Evolutionary conservation across 2,888 invertebrate genomes (phyloP).

Genomic region (Disparrhopalites patrizii): DNA sequence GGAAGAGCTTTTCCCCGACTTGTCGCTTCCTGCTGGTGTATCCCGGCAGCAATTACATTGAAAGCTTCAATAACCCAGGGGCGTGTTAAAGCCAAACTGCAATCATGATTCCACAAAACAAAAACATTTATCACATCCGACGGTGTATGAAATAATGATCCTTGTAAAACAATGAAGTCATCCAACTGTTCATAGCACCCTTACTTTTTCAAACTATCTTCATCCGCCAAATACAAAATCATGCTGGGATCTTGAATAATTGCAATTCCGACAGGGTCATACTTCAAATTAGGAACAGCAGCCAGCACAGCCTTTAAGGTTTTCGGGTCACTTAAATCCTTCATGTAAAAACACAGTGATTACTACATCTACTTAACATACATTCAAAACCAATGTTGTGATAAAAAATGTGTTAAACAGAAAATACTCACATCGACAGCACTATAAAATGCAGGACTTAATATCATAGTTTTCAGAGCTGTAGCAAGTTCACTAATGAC

Average conservation of each 20-base stretch:
- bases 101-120: no score
- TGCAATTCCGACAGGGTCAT: conserved; percentile 69
- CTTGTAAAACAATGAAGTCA: no score
- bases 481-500: conserved; percentile 5
- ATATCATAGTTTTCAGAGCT: conserved; percentile 13
- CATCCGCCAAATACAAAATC: conserved; percentile 66
- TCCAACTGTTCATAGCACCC: no score
- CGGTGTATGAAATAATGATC: no score
- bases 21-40: conserved; percentile 50
- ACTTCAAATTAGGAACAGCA: conserved; percentile 64
- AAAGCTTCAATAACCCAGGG: conserved; percentile 68
- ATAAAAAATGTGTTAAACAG: no score
- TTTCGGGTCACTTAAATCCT: conserved; percentile 54
- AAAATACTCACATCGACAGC: conserved; percentile 4
- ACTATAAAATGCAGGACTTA: conserved; percentile 15
- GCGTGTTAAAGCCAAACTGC: conserved; percentile 63
- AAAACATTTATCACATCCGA: no score
- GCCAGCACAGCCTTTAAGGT: conserved; percentile 66
- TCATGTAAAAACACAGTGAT: conserved; percentile 5
- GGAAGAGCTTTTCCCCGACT: not conserved
- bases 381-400: not conserved
- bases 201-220: conserved; percentile 61
- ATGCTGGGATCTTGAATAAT: conserved; percentile 72
- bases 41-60: conserved; percentile 61
- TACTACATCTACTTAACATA: not conserved